A percentile compares a stretch with the other conserved stretches of the same genome.
These are phyloP conservation scores for Pantherophis guttatus DNA, from an alignment of 2,113 vertebrate genomes.

Conservation along the genomic window DNA sequence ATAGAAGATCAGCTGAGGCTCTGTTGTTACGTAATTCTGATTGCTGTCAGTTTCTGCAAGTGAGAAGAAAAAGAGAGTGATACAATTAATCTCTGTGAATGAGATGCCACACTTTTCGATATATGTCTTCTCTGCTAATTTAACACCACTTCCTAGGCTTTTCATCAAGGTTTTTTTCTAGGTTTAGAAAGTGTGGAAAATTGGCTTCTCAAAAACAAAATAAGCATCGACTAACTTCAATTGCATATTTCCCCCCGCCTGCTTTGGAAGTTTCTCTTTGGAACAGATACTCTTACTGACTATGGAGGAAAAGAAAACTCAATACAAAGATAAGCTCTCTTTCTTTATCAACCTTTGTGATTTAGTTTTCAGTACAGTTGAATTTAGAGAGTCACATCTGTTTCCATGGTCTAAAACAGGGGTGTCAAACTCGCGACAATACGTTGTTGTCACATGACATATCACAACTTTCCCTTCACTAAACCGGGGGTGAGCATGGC, in stretches of 20 bases:
- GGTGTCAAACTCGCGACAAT: too few relatives aligned
- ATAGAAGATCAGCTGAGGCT: constrained; percentile 90
- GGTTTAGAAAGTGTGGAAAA: constrained; percentile 30
- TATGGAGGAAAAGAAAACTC: background rate
- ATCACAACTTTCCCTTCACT: too few relatives aligned
- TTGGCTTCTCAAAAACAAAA: constrained; percentile 18
- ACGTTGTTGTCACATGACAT: too few relatives aligned
- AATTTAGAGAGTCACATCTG: background rate
- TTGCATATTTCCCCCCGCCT: background rate
- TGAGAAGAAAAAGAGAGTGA: constrained; percentile 14
- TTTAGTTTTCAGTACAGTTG: background rate
- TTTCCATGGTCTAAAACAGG: background rate
- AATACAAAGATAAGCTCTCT: constrained; percentile 10
- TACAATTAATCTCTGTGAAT: background rate
- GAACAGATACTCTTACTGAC: background rate
- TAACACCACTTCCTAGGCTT: background rate
- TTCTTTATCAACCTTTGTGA: background rate
- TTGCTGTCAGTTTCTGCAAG: constrained; percentile 81
- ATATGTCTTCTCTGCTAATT: background rate
- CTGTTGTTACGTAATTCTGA: constrained; percentile 88
- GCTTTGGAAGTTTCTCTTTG: accelerated
- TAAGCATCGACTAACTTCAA: background rate
- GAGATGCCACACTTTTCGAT: background rate
- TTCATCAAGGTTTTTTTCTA: background rate
- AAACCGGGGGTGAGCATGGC: too few relatives aligned